Conservation (phyloP, 2,888 invertebrate species). For the Agonopterix alstromeriana region DNA sequence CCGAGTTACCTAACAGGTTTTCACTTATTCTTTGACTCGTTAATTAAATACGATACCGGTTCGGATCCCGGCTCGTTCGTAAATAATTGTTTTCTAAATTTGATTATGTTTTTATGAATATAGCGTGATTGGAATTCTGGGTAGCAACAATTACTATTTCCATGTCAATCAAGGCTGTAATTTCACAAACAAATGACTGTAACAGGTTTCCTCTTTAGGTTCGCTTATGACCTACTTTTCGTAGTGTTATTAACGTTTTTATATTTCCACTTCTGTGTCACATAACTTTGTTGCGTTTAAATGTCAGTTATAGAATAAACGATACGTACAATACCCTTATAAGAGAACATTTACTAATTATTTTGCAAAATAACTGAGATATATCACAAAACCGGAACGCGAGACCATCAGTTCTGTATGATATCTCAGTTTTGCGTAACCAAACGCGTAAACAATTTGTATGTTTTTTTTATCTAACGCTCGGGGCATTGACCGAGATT, state of each 20-base stretch:
- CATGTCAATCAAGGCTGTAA: slow-evolving; percentile 3
- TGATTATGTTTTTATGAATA: not conserved
- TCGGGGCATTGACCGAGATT: slow-evolving; percentile 73
- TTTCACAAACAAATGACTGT: slow-evolving; percentile 3
- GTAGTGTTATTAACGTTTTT: not conserved
- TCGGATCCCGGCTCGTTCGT: not conserved
- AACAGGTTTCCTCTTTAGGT: slow-evolving; percentile 2
- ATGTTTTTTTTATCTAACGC: slow-evolving; percentile 67
- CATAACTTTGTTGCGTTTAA: not conserved
- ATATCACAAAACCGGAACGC: slow-evolving; percentile 29
- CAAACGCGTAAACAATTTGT: slow-evolving; percentile 64
- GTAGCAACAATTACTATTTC: not conserved
- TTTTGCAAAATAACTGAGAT: not conserved
- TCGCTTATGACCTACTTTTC: not conserved
- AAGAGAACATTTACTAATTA: not conserved
- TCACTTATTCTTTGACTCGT: slow-evolving; percentile 28
- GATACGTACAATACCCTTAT: not conserved
- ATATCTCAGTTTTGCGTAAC: slow-evolving; percentile 57
- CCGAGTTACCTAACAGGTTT: slow-evolving; percentile 66
- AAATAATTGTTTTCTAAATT: not conserved
- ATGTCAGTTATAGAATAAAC: not conserved
- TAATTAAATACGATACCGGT: slow-evolving; percentile 21
- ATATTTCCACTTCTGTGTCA: not conserved
- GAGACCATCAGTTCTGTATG: slow-evolving; percentile 19
- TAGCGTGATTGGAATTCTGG: no score